phyloP scores from a whole-genome alignment of 2,113 vertebrate species.

The Okapia johnstoni region DNA sequence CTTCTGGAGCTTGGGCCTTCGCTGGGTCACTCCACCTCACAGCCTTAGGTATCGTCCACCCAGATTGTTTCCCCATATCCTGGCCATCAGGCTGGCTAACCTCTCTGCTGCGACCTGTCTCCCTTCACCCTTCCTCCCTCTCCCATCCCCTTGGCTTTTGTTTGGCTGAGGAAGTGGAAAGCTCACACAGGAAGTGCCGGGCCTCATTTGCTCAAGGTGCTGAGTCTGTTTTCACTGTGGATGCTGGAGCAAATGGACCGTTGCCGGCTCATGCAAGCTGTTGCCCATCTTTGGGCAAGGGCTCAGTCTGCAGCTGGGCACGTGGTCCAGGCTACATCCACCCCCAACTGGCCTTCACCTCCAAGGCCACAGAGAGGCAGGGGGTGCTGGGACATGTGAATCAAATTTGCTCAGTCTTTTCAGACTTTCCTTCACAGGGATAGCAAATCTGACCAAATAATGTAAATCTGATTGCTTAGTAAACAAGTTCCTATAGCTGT shows the following conservation, averaged over 20 bases:
- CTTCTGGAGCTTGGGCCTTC: slow-evolving; percentile 72
- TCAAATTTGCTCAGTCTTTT: slow-evolving; percentile 54
- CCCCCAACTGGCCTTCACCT: slow-evolving; percentile 63
- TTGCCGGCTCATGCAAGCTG: slow-evolving; percentile 77
- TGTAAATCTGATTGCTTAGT: background rate
- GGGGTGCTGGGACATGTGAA: slow-evolving; percentile 56
- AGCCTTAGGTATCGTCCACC: slow-evolving; percentile 8
- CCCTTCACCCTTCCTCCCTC: slow-evolving; percentile 16
- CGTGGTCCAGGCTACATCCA: slow-evolving; percentile 49
- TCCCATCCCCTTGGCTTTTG: slow-evolving; percentile 72
- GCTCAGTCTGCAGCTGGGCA: slow-evolving; percentile 73
- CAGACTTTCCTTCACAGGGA: slow-evolving; percentile 32
- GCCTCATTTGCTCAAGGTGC: slow-evolving; percentile 82
- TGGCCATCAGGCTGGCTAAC: background rate
- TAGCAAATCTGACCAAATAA: slow-evolving; percentile 23
- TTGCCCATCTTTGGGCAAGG: slow-evolving; percentile 85
- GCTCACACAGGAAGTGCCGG: slow-evolving; percentile 85
- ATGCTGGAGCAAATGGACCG: slow-evolving; percentile 76
- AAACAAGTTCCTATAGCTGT: background rate
- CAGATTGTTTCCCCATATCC: background rate
- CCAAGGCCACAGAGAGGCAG: slow-evolving; percentile 55
- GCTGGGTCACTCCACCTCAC: background rate
- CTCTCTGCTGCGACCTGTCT: slow-evolving; percentile 42
- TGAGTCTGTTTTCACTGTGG: slow-evolving; percentile 84
- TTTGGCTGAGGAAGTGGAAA: slow-evolving; percentile 84